Evolutionary conservation across 2,113 vertebrate species (phyloP).

Genomic region (Mellivora capensis): DNA sequence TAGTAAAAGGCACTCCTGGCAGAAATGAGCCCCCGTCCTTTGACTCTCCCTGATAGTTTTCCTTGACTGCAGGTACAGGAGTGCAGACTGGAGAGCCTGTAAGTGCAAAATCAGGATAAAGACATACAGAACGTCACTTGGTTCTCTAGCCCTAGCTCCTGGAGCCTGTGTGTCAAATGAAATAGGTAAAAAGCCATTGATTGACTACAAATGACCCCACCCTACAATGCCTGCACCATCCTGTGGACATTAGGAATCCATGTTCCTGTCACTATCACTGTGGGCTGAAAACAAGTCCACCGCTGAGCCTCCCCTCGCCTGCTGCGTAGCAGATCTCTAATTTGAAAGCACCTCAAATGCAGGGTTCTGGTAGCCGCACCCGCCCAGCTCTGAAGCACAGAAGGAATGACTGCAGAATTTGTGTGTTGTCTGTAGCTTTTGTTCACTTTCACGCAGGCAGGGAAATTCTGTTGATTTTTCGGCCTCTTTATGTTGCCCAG

Average conservation of each 20-base stretch:
- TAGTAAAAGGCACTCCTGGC: slow-evolving; percentile 25
- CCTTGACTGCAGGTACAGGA: neutral
- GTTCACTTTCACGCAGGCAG: neutral
- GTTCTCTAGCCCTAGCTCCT: neutral
- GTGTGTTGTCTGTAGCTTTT: neutral
- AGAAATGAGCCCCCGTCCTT: neutral
- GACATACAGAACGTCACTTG: neutral
- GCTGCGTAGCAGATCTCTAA: neutral
- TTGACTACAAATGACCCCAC: neutral
- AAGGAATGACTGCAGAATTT: neutral
- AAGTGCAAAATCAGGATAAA: neutral
- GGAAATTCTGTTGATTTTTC: neutral
- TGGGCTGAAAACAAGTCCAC: neutral
- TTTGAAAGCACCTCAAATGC: neutral
- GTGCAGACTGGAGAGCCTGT: neutral
- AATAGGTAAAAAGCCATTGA: neutral
- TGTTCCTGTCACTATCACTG: neutral
- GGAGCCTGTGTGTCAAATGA: neutral
- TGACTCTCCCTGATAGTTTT: neutral
- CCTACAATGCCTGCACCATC: neutral
- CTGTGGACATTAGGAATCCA: neutral
- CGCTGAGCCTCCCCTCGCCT: neutral
- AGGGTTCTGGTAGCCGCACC: neutral
- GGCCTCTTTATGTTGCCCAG: neutral
- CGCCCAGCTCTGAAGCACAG: neutral